Base-by-base conservation (phyloP, 2,888 invertebrate genomes). In the Galerucella calmariensis region DNA sequence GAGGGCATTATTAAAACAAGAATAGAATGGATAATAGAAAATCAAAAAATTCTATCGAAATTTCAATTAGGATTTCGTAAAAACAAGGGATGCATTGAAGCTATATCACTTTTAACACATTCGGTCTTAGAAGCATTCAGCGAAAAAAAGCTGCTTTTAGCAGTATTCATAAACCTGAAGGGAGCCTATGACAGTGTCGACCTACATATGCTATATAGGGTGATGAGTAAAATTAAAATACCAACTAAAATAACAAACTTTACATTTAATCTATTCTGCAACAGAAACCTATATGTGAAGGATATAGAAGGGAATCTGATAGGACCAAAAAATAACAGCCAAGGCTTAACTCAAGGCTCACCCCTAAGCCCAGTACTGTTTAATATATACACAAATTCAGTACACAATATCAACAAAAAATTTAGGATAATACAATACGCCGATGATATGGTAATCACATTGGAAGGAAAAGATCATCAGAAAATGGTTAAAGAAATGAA, bases 401-500 rank as follows among this genome's bases (percentile, higher is more conserved):
- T 63, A 35, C 63, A 63, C 35, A 11, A 63, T 9, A 44, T 63
- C 2, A 63, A 35, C 44, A 53, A 53, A 53, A 53, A 53, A n/a
- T 16, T 53, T 16, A 53, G n/a, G 53, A 53, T 46, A 46, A 46
- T 46, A 46, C 46, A 70, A 51, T 74, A 74, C 67, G 76, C 74
- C 27, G 71, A 76, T 20, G 74, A 76, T 59, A 20, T 76, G 16
- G 53, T 44, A 20, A 44, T 75, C 1, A 46, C 65, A 20, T 16
- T 20, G 2, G 46, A 16, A 46, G 61, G 66, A 27, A 24, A 27
- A 48, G 27, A 69, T 12, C 20, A 24, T 35, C 11, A 62, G 1
- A 10, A 66, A 24, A 35, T 73, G 9, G 12, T 24, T 65, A 16
- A 61, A 46, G 24, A 53, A 61, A 76, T 76, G 72, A 69, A 76